Base-by-base conservation (phyloP, 2,797 vertebrate species). In the Cryptoblepharus egeriae region DNA sequence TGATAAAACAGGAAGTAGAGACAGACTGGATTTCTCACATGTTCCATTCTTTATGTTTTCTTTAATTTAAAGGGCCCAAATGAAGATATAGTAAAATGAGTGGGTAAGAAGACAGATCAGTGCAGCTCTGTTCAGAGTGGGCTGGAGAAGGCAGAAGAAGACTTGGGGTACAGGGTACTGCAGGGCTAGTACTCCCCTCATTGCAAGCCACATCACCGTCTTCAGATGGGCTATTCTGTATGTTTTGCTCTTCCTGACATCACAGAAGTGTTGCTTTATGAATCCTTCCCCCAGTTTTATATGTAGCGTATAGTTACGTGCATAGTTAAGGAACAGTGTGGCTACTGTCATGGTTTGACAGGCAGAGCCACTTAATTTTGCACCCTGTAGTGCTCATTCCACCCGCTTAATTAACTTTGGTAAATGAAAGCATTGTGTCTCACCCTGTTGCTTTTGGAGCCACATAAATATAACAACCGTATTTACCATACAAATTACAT, bases 401-500 rank as follows among this genome's bases (percentile, higher is more conserved):
- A 52, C 80, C n/a, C 39, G 57, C 6, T 37, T 37, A 55, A 77
- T 60, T 77, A 82, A 1, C 1, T 0, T 75, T 28, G 69, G 77
- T 24, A 24, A 69, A 79, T 69, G 32, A 64, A 81, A 55, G 63
- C 77, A 72, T 58, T 79, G 7, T 55, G 12, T 45, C 6, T 85
- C 37, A 5, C 49, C 60, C 28, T 65, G 0, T 81, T 83, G 63
- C 49, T 83, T 73, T 71, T 88, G 45, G 80, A 88, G 60, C 75
- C 64, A 13, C 70, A 61, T 24, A 3, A 11, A 52, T 83, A 68
- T 37, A 57, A 63, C 20, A 87, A 70, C 77, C 58, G 55, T 77
- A 73, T 79, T 83, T 72, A 58, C 30, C 26, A 20, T 74, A 35
- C n/a, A 92, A 88, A 64, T 60, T 58, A 37, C 20, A 16, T 81